phyloP scores from a whole-genome alignment of 2,113 vertebrate species.

The Lamprologus speciosus region DNA sequence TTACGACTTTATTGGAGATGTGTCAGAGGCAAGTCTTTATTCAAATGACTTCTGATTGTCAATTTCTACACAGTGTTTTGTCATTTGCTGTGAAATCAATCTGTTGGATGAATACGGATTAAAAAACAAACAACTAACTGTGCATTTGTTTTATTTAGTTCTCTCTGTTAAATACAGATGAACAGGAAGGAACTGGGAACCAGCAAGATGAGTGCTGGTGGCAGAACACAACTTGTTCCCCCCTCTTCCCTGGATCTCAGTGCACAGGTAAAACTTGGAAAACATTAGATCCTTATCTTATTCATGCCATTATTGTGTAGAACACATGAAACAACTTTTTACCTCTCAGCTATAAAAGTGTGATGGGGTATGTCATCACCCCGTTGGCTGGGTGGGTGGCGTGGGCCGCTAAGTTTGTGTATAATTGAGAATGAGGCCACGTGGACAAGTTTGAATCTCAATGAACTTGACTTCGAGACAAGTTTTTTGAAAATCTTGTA shows the following conservation, averaged over 20 bases:
- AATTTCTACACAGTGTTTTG: neutral
- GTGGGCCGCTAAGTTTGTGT: neutral
- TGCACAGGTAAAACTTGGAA: constrained; percentile 80
- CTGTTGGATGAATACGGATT: neutral
- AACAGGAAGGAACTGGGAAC: constrained; percentile 75
- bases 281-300: neutral
- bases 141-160: constrained; percentile 64
- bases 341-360: neutral
- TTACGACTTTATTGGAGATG: constrained; percentile 74
- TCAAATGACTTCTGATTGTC: neutral
- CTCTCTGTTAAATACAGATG: constrained; percentile 78
- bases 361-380: neutral
- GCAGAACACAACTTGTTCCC: constrained; percentile 92
- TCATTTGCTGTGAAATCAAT: neutral
- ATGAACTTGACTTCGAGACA: neutral
- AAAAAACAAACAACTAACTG: neutral
- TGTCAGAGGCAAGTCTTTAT: constrained; percentile 78
- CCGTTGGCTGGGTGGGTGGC: neutral
- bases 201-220: constrained; percentile 93
- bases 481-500: neutral
- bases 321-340: neutral
- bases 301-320: neutral
- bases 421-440: neutral
- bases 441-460: neutral
- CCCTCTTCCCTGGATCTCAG: constrained; percentile 83